Percentiles rank a stretch among this genome's conserved stretches.
phyloP scores from a whole-genome alignment of 2,113 vertebrate species.

The Cyphomyrus plagiostoma region DNA sequence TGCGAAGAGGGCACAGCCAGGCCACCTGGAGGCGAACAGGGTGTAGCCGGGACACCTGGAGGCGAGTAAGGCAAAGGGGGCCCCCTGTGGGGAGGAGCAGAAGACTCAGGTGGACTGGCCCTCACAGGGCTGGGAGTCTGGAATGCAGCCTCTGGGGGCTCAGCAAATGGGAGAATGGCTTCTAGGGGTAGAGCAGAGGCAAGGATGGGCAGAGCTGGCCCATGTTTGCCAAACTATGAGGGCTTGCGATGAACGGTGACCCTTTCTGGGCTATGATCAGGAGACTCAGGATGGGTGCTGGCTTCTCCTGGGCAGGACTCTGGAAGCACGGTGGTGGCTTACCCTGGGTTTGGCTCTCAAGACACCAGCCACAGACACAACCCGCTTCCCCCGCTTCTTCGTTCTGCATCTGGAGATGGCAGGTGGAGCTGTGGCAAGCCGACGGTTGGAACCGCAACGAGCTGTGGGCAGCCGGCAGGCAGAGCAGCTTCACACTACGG shows the following conservation, averaged over 20 bases:
- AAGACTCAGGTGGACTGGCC: neutral
- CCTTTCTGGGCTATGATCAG: neutral
- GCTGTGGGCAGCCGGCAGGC: neutral
- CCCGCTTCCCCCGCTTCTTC: neutral
- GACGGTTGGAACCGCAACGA: neutral
- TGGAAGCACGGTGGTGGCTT: neutral
- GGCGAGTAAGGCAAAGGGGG: neutral
- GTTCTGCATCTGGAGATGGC: neutral
- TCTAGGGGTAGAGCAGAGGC: neutral
- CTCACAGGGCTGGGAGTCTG: neutral
- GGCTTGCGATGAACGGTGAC: neutral
- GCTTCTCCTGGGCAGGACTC: neutral
- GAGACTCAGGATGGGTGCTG: neutral
- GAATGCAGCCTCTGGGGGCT: neutral
- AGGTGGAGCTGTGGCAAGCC: neutral
- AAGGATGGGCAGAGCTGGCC: neutral
- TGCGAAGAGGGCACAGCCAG: neutral
- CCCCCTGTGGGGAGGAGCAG: neutral
- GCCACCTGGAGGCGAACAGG: neutral
- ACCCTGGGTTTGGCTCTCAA: no score
- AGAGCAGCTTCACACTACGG: neutral
- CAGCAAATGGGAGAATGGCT: neutral
- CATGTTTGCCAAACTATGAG: neutral
- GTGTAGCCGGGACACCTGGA: neutral
- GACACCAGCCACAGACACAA: neutral